phyloP scores from a whole-genome alignment of 2,888 invertebrate genomes.

The Xestia rhomboidea region DNA sequence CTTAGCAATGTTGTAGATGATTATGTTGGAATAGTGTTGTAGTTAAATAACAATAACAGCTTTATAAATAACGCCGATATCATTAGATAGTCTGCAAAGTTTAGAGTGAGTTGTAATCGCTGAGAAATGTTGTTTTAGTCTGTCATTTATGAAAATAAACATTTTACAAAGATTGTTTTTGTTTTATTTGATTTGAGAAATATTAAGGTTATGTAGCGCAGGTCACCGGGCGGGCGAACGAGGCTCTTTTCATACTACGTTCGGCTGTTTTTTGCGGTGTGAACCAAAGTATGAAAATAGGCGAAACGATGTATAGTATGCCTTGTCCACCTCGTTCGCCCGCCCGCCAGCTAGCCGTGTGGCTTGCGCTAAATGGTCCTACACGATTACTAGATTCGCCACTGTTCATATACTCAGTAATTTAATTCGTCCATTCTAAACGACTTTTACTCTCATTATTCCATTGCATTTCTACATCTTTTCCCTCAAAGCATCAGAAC shows the following conservation, averaged over 20 bases:
- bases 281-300: too few relatives aligned
- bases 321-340: too few relatives aligned
- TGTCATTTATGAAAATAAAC: slow-evolving; percentile 86
- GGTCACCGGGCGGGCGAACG: too few relatives aligned
- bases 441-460: not conserved
- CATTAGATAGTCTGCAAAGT: slow-evolving; percentile 73
- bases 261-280: too few relatives aligned
- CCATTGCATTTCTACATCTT: not conserved
- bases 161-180: slow-evolving; percentile 77
- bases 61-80: slow-evolving; percentile 82
- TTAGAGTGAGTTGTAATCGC: slow-evolving; percentile 83
- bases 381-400: not conserved
- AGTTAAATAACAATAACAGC: slow-evolving; percentile 68
- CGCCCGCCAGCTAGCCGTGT: too few relatives aligned
- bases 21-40: slow-evolving; percentile 64
- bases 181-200: slow-evolving; percentile 45
- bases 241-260: too few relatives aligned
- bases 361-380: not conserved
- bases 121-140: slow-evolving; percentile 84
- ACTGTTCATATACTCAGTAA: not conserved
- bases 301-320: too few relatives aligned
- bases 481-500: not conserved
- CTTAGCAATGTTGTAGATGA: slow-evolving; percentile 64
- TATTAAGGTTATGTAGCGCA: not conserved
- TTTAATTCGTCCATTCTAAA: not conserved